phyloP scores from a whole-genome alignment of 2,113 vertebrate species.

The Brachyhypopomus occidentalis region DNA sequence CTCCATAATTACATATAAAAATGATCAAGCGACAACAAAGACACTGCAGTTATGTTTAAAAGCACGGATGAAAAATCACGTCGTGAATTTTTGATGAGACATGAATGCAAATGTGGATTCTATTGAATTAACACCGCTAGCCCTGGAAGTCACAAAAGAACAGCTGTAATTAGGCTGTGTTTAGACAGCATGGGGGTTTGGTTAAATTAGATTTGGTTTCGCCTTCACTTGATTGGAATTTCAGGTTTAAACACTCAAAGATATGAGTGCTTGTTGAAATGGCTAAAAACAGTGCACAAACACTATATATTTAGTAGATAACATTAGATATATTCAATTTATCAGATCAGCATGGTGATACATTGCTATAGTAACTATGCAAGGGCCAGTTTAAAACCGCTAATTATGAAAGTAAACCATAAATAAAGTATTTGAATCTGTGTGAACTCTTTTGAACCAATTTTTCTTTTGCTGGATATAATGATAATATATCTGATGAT shows the following conservation, averaged over 20 bases:
- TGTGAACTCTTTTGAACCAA: no score
- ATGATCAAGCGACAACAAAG: conserved; percentile 44
- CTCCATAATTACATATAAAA: conserved; percentile 54
- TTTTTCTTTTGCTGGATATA: no score
- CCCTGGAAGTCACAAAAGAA: conserved; percentile 37
- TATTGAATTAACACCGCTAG: conserved; percentile 51
- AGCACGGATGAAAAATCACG: conserved; percentile 35
- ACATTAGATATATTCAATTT: no score
- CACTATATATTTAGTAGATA: no score
- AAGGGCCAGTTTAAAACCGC: no score
- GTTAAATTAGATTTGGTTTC: background rate
- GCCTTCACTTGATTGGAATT: background rate
- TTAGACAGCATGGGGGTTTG: conserved; percentile 30
- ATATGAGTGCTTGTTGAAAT: background rate
- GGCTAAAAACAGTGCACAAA: background rate
- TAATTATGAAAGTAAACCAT: no score
- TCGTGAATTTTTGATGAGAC: conserved; percentile 45
- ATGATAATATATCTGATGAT: no score
- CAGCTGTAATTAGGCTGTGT: conserved; percentile 41
- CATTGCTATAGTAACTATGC: no score
- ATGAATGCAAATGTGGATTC: conserved; percentile 41
- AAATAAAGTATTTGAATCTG: no score
- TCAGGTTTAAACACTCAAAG: conserved; percentile 2
- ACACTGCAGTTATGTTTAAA: conserved; percentile 38
- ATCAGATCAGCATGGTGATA: no score